Evolutionary conservation across 2,888 invertebrate genomes (phyloP).

Genomic region (Nycteola revayana): DNA sequence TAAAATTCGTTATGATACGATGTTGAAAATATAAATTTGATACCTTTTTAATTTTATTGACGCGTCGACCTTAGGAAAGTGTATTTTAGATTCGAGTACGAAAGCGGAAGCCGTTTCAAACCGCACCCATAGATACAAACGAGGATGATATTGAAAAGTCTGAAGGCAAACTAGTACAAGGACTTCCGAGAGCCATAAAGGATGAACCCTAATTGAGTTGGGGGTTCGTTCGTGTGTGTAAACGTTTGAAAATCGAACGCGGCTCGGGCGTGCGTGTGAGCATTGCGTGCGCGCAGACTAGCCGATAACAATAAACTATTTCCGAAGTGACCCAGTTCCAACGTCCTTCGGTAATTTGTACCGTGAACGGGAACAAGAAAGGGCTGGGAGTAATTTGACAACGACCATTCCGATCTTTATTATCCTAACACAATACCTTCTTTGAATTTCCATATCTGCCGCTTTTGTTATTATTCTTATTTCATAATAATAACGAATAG

Average conservation of each 20-base stretch:
- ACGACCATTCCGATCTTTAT: conserved; percentile 57
- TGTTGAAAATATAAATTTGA: conserved; percentile 63
- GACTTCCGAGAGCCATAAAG: conserved; percentile 57
- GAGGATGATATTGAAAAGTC: conserved; percentile 48
- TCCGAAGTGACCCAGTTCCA: conserved; percentile 81
- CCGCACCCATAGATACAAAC: conserved; percentile 37
- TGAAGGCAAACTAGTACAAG: conserved; percentile 66
- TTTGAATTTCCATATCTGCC: conserved; percentile 51
- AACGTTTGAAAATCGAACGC: conserved; percentile 65
- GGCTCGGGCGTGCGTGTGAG: conserved; percentile 59
- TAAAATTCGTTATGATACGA: conserved; percentile 57
- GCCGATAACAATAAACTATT: conserved; percentile 82
- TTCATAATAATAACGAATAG: conserved; percentile 29
- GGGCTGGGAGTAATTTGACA: conserved; percentile 71
- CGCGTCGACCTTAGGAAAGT: conserved; percentile 72
- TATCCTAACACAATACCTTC: conserved; percentile 49
- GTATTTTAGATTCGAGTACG: conserved; percentile 50
- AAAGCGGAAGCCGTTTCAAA: conserved; percentile 68
- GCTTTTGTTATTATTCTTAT: conserved; percentile 41
- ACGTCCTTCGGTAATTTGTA: conserved; percentile 80
- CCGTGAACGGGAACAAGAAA: conserved; percentile 80
- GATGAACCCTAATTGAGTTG: conserved; percentile 70
- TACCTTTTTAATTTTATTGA: conserved; percentile 71
- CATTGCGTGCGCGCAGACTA: conserved; percentile 74
- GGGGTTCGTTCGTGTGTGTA: conserved; percentile 58